Evolutionary conservation across 1,140 invertebrate species (phyloP), one percentile per base, ranked within the genome.

Genomic region (Lerema accius): DNA sequence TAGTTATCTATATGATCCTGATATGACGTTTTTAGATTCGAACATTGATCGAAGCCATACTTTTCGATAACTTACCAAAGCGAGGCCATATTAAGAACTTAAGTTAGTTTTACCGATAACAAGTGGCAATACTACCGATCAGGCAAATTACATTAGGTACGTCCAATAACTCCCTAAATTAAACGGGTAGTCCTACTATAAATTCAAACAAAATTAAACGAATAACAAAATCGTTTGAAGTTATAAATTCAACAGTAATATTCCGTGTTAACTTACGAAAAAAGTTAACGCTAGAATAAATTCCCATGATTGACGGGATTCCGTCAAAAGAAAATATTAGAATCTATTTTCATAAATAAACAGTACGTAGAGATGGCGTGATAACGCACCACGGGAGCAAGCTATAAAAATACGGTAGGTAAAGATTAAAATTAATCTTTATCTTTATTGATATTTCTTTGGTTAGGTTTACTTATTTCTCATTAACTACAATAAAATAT

Each of bases 381-480:
- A 81, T 81, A 81, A 75, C 49, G 56, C 76, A 59, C 76, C 72
- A 61, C 76, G 69, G 78, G 78, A 73, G 78, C 53, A 51, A 45
- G 76, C 65, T 62, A 75, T 81, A 81, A 81, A 81, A 69, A 81
- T 78, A 71, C 63, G 65, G 63, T 62, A 76, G 65, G 63, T 62
- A 76, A 65, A 71, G 68, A 66, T 64, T 63, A 67, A 78, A 81
- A 81, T 81, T 76, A 77, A 81, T 65, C 63, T 71, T 76, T 75
- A 78, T 73, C 76, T 77, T 69, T 65, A 73, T 42, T 23, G 51
- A 55, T 56, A 56, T 40, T 45, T 56, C 53, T 56, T 1, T 37
- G 35, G 35, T 4, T 11, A 37, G 7, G n/a, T 37, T 11, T 1
- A 32, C 28, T 32, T 37, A 37, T 4, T 37, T 37, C n/a, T 11